Evolutionary conservation across 2,113 vertebrate species (phyloP), one percentile per base, ranked within the genome.

Genomic region (Neolamprologus brichardi): DNA sequence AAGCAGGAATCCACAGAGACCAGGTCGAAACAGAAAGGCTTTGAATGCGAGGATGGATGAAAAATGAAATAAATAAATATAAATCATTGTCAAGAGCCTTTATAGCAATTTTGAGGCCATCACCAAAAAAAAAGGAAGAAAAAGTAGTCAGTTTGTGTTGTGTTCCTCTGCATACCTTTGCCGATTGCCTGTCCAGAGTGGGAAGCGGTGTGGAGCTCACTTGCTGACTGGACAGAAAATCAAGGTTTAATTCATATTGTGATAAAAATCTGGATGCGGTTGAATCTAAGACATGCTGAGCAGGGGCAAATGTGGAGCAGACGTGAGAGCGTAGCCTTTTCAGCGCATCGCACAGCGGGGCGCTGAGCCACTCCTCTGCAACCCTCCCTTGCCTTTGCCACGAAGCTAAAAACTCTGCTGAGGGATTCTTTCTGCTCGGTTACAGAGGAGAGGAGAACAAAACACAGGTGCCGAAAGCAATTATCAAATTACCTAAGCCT

Each of bases 1-100:
- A 87, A 83, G 85, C 82, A 81, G 54, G 91, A 93, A 96, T 96
- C 97, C 97, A 46, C 91, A 87, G 97, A 97, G 97, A 96, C 96
- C 93, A 12, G 80, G 58, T 83, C 20, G 79, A 92, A 91, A 94
- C 90, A 90, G 88, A 90, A 93, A 88, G 77, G 92, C 51, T 88
- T 82, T 93, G 90, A 94, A 89, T 85, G 82, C 23, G 32, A 82
- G 90, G 88, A 90, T 81, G 79, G 77, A 88, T 80, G 72, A 46
- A 81, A 86, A 96, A 95, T 90, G 46, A 92, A 95, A 94, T 90
- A 95, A 96, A 96, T 96, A 94, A 94, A 93, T 94, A 93, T 82
- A 94, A 94, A 91, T 91, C 81, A 92, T 79, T 95, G 95, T 96
- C 94, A 95, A 81, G 88, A 72, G 86, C 84, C 87, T 91, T 95